Evolutionary conservation across 1,140 invertebrate species (phyloP), one percentile per base, ranked within the genome.

Genomic region (Lepidurus apus): DNA sequence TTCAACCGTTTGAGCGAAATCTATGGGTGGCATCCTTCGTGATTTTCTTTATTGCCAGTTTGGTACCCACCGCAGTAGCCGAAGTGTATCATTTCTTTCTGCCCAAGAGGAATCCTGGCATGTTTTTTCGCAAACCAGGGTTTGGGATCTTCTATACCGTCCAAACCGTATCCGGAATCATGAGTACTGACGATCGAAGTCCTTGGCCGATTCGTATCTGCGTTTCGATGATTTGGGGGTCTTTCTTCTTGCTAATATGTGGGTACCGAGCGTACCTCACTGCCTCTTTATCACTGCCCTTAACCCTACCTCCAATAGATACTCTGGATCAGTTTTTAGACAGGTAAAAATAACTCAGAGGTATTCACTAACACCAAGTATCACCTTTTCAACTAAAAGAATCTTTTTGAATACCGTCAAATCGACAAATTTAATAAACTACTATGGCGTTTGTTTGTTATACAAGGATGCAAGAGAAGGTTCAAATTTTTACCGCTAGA

Each of bases 231-330:
- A 75, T 43, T 74, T 79, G 78, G 78, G 34, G 47, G 4, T 74
- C 75, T 21, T 79, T 74, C 43, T 79, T 79, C 74, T 26, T 79
- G 7, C 43, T 79, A 0, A 44, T 44, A 2, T 75, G 73, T 26
- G 74, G 74, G 11, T 79, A 79, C 11, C 78, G 78, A 43, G 73
- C 78, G n/a, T 42, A 74, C 43, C 21, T 79, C 24, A 75, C 42
- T 11, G 42, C 78, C 5, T 74, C 43, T 13, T n/a, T 79, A 8
- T 73, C 78, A 13, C 21, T 65, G 13, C 65, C 65, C 42, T 43
- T 43, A 8, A 44, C 21, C 1, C 21, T 74, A 44, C 11, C 81
- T 78, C 21, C 81, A 79, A 73, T 82, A 75, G 81, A 77, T 79
- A 47, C 78, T 13, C 74, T 42, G 53, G 47, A 42, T 73, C 80